Evolutionary conservation across 1,140 invertebrate species (phyloP), one percentile per base, ranked within the genome.

Genomic region (Ptiloglossa arizonensis): DNA sequence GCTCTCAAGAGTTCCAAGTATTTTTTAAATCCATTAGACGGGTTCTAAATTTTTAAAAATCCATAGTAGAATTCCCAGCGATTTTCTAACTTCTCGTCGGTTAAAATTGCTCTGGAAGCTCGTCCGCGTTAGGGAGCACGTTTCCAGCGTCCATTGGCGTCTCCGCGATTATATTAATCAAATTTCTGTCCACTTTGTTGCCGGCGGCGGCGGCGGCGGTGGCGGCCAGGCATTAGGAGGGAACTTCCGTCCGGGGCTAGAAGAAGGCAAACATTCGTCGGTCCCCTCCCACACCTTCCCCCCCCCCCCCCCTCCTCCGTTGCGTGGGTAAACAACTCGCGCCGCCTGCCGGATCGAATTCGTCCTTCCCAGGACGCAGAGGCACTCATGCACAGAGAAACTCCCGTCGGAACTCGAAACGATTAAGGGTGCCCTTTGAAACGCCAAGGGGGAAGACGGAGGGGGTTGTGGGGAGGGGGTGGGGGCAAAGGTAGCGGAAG

Each of bases 191-290:
- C 82, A 84, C 83, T 87, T 79, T 79, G 76, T 77, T 74, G 54
- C 24, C 71, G 41, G 50, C 5, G 35, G 35, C 5, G 35, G 4
- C 38, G 57, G 83, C 71, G 41, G 50, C 5, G 35, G 35, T 5
- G 35, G 4, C 38, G 57, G 83, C 63, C 50, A 77, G 54, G 76
- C 80, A 82, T 78, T 82, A 80, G 71, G 59, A 66, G 71, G 56
- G 60, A 80, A 77, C 57, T 85, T 75, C 74, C 67, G 70, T 66
- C 48, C 73, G 79, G 72, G 76, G 59, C 77, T 62, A 75, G 82
- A 88, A 85, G 83, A 85, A 85, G 54, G 85, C 81, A 86, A 88
- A 88, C 82, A 87, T 88, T 88, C 82, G 71, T 81, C 80, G 77
- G 56, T 79, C 79, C 67, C 54, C 56, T 64, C 79, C 70, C 54